phyloP scores from a whole-genome alignment of 1,140 invertebrate species.

The Eumaeus atala region DNA sequence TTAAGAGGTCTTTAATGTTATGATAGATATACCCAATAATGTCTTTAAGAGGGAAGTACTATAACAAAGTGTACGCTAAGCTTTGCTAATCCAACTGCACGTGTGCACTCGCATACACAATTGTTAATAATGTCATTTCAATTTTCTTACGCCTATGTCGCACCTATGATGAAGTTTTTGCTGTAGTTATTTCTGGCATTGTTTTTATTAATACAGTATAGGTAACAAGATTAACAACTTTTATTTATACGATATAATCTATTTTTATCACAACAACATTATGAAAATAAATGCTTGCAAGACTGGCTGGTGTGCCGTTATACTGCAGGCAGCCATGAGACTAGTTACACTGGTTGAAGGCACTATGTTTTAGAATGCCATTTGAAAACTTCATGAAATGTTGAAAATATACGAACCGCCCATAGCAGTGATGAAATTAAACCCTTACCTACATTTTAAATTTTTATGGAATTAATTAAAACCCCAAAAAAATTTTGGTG shows the following conservation, averaged over 20 bases:
- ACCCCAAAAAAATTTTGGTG: too few relatives aligned
- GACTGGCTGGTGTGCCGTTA: conserved; percentile 47
- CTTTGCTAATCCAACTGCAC: too few relatives aligned
- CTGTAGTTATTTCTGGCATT: conserved; percentile 1
- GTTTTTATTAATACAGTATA: neutral
- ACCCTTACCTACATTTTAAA: too few relatives aligned
- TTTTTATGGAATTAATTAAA: too few relatives aligned
- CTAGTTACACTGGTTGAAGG: conserved; percentile 68
- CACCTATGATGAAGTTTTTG: too few relatives aligned
- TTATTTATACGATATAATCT: conserved; percentile 21
- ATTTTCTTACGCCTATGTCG: too few relatives aligned
- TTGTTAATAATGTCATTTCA: too few relatives aligned
- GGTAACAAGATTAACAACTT: conserved; percentile 2
- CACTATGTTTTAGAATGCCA: conserved; percentile 34
- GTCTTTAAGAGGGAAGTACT: too few relatives aligned
- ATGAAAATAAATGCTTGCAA: conserved; percentile 70
- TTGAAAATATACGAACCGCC: conserved; percentile 7
- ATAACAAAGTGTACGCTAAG: too few relatives aligned
- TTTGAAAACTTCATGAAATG: conserved; percentile 16
- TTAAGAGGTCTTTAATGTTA: too few relatives aligned
- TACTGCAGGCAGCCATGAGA: conserved; percentile 45
- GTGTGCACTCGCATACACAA: too few relatives aligned
- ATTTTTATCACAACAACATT: conserved; percentile 59
- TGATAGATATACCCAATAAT: too few relatives aligned
- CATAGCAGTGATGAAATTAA: neutral